phyloP scores from a whole-genome alignment of 2,797 vertebrate species.

The Arctocebus calabarensis region DNA sequence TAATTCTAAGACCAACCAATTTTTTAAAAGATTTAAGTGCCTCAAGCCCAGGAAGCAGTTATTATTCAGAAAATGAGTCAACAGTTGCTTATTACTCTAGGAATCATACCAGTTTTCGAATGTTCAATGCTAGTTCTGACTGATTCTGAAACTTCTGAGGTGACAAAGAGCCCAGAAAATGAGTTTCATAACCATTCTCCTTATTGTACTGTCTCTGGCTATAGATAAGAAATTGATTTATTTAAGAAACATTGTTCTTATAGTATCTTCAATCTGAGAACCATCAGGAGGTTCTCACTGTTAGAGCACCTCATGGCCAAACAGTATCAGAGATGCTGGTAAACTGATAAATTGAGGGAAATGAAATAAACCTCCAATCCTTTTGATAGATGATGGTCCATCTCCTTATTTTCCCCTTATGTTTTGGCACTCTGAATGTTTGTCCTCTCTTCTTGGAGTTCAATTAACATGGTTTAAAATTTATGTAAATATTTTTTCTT shows the following conservation, averaged over 20 bases:
- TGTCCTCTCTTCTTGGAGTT: constrained; percentile 50
- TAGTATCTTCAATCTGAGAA: constrained; percentile 2
- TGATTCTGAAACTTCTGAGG: constrained; percentile 28
- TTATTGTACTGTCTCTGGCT: not conserved
- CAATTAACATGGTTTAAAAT: constrained; percentile 58
- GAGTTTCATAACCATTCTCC: not conserved
- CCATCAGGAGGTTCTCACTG: not conserved
- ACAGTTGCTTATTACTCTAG: not conserved
- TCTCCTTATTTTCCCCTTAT: not conserved
- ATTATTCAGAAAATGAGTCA: not conserved
- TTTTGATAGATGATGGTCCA: not conserved
- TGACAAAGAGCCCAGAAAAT: not conserved
- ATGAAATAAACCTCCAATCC: not conserved
- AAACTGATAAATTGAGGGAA: not conserved
- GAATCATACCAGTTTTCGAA: constrained; percentile 30
- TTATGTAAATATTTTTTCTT: constrained; percentile 64
- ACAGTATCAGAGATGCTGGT: not conserved
- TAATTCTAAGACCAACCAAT: not conserved
- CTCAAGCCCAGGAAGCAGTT: not conserved
- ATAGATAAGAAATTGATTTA: constrained; percentile 44
- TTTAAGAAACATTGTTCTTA: constrained; percentile 6
- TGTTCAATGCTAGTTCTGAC: constrained; percentile 9
- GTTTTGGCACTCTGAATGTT: constrained; percentile 44
- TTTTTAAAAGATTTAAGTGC: constrained; percentile 7
- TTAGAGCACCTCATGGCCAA: not conserved